Evolutionary conservation across 2,797 vertebrate species (phyloP).

Genomic region (Spinibarbus caldwelli): DNA sequence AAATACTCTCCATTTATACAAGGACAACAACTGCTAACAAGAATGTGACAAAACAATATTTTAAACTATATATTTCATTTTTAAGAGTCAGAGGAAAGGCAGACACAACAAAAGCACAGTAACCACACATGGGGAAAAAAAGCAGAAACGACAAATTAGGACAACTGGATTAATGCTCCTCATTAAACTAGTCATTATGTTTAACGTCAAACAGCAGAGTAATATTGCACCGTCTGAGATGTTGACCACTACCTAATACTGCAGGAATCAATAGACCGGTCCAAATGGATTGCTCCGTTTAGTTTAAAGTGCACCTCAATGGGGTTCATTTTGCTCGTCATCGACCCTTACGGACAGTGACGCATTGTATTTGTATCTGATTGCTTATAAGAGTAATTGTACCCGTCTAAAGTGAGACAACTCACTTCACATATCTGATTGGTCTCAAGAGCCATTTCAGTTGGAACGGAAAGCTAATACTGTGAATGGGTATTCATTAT

Average conservation of each 20-base stretch:
- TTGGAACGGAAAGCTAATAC: constrained; percentile 67
- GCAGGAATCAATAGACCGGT: constrained; percentile 40
- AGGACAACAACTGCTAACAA: constrained; percentile 68
- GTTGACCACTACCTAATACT: constrained; percentile 55
- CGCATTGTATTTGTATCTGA: not conserved
- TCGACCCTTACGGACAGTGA: not conserved
- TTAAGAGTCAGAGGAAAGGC: constrained; percentile 65
- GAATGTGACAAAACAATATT: constrained; percentile 61
- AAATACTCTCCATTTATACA: constrained; percentile 80
- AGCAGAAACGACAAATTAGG: constrained; percentile 66
- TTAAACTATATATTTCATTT: constrained; percentile 60
- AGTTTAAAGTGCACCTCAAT: constrained; percentile 38
- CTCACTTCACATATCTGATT: not conserved
- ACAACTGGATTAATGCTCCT: constrained; percentile 61
- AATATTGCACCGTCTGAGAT: constrained; percentile 44
- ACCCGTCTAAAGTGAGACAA: constrained; percentile 24
- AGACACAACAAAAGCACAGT: constrained; percentile 53
- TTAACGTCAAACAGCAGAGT: constrained; percentile 37
- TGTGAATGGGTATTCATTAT: constrained; percentile 68
- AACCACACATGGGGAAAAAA: constrained; percentile 60
- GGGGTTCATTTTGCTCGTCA: not conserved
- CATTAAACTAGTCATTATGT: constrained; percentile 16
- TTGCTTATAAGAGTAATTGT: constrained; percentile 15
- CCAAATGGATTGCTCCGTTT: constrained; percentile 27
- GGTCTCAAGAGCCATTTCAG: constrained; percentile 51